Evolutionary conservation across 1,140 invertebrate species (phyloP).

Genomic region (Bombus waltoni): DNA sequence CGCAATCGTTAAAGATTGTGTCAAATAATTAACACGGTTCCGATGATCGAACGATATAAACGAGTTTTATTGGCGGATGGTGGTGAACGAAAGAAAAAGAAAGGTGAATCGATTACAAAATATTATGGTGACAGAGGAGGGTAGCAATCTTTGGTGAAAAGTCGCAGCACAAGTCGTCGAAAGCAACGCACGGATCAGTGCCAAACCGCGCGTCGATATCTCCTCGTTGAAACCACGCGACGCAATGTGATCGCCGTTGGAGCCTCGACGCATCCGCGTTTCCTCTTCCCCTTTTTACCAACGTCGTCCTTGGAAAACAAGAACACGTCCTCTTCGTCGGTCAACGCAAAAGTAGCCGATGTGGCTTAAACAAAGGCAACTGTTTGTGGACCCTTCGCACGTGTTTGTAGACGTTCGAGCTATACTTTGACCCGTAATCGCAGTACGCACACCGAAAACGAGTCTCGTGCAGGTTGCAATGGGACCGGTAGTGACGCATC

Average conservation of each 20-base stretch:
- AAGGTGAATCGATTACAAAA: not conserved
- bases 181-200: too few species aligned
- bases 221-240: not conserved
- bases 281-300: not conserved
- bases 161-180: not conserved
- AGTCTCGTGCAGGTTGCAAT: constrained; percentile 59
- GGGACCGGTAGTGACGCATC: constrained; percentile 61
- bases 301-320: not conserved
- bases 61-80: constrained; percentile 39
- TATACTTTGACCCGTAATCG: constrained; percentile 79
- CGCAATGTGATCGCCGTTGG: too few species aligned
- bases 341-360: constrained; percentile 37
- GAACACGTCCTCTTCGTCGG: not conserved
- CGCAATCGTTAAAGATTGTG: not conserved
- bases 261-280: too few species aligned
- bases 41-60: not conserved
- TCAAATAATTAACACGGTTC: constrained; percentile 23
- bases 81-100: not conserved
- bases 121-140: not conserved
- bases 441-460: constrained; percentile 83
- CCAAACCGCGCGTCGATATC: not conserved
- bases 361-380: constrained; percentile 67
- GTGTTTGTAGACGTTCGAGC: constrained; percentile 78
- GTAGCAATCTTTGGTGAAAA: not conserved
- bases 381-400: constrained; percentile 73